Evolutionary conservation across 1,140 invertebrate genomes (phyloP).

Genomic region (Trinorchestia longiramus): DNA sequence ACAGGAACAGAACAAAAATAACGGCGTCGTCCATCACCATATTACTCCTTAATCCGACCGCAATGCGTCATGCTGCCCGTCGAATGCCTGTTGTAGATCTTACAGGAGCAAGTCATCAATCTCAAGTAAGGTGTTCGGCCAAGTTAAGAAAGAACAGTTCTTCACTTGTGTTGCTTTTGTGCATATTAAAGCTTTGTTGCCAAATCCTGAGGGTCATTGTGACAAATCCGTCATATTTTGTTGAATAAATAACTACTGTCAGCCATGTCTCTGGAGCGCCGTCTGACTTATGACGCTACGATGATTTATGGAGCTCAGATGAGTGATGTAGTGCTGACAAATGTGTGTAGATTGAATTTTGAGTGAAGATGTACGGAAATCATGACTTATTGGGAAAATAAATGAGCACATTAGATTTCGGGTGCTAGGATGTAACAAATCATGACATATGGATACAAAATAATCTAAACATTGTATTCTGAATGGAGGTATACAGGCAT

Average conservation of each 20-base stretch:
- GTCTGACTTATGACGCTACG: background rate
- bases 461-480: too few relatives aligned
- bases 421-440: too few relatives aligned
- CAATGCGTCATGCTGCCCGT: background rate
- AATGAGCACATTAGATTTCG: background rate
- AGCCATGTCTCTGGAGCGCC: background rate
- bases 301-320: background rate
- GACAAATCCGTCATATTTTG: background rate
- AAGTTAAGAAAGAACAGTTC: background rate
- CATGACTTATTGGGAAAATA: background rate
- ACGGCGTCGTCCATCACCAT: constrained; percentile 33
- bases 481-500: too few relatives aligned
- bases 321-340: background rate
- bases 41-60: constrained; percentile 41
- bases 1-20: constrained; percentile 11
- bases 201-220: background rate
- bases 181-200: background rate
- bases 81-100: constrained; percentile 3
- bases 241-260: background rate
- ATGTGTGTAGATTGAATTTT: background rate
- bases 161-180: background rate
- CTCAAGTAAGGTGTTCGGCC: background rate
- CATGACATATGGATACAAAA: background rate
- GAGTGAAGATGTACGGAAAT: background rate
- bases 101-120: background rate